Evolutionary conservation across 2,888 invertebrate species (phyloP).

Genomic region (Temnothorax unifasciatus): DNA sequence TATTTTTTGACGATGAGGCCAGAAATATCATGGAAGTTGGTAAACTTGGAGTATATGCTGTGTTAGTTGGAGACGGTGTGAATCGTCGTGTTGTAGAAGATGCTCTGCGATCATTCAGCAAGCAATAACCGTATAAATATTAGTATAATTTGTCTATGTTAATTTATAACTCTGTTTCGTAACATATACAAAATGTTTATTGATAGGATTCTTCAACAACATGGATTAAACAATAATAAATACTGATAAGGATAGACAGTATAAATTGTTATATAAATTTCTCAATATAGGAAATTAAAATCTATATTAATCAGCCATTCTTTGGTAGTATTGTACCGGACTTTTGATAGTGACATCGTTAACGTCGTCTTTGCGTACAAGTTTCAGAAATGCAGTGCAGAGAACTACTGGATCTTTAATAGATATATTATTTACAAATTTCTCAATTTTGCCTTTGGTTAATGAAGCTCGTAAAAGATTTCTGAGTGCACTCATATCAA

Average conservation of each 20-base stretch:
- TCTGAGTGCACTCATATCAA: slow-evolving; percentile 86
- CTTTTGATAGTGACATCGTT: slow-evolving; percentile 74
- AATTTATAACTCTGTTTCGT: background rate
- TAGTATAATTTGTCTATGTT: slow-evolving; percentile 22
- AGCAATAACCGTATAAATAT: slow-evolving; percentile 57
- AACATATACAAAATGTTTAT: background rate
- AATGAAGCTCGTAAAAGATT: slow-evolving; percentile 80
- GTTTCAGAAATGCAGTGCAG: slow-evolving; percentile 79
- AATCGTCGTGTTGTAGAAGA: slow-evolving; percentile 85
- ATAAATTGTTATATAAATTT: background rate
- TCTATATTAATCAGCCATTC: slow-evolving; percentile 69
- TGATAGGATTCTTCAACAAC: slow-evolving; percentile 83
- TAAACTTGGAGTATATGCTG: slow-evolving; percentile 87
- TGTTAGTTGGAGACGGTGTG: slow-evolving; percentile 88
- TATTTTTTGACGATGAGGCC: slow-evolving; percentile 83
- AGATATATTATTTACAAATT: slow-evolving; percentile 68
- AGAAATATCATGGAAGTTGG: slow-evolving; percentile 81
- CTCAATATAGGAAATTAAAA: slow-evolving; percentile 77
- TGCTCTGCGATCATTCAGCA: slow-evolving; percentile 84
- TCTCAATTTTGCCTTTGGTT: slow-evolving; percentile 70
- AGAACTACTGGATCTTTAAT: slow-evolving; percentile 75
- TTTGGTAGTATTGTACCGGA: slow-evolving; percentile 82
- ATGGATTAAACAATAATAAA: slow-evolving; percentile 72
- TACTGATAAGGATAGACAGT: background rate
- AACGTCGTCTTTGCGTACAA: slow-evolving; percentile 66